phyloP scores from a whole-genome alignment of 1,140 invertebrate species.

The Hyles vespertilio region DNA sequence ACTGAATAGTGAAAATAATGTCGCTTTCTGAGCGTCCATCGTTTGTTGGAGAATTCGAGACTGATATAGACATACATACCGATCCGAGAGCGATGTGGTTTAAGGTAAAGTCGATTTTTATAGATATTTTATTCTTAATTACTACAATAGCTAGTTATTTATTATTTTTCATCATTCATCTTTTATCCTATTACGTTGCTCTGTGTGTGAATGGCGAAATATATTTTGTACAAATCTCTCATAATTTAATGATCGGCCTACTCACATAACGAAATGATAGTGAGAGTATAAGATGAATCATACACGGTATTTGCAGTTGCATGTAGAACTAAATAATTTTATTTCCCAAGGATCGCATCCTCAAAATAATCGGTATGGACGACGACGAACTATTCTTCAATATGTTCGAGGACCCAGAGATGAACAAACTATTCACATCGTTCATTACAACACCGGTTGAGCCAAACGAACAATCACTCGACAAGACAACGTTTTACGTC shows the following conservation, averaged over 20 bases:
- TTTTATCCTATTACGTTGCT: no score
- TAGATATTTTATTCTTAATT: neutral
- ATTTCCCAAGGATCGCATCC: conserved; percentile 35
- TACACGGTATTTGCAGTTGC: no score
- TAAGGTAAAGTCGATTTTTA: conserved; percentile 14
- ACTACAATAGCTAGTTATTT: no score
- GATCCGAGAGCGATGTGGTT: conserved; percentile 59
- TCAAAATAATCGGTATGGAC: conserved; percentile 46
- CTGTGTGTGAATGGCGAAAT: no score
- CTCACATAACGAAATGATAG: no score
- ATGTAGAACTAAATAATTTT: no score
- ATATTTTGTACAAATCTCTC: no score
- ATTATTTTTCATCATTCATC: no score
- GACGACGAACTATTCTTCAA: conserved; percentile 62
- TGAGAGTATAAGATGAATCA: no score
- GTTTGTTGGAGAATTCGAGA: conserved; percentile 18
- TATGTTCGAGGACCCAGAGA: conserved; percentile 47
- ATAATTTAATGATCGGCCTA: no score
- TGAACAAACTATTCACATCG: conserved; percentile 34
- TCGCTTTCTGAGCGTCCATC: conserved; percentile 15
- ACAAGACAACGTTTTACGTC: conserved; percentile 56
- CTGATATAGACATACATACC: conserved; percentile 31
- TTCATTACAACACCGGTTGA: conserved; percentile 43
- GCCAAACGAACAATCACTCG: conserved; percentile 43
- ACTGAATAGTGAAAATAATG: neutral